Conservation (phyloP, 2,113 vertebrate species). For the Zosterops lateralis region DNA sequence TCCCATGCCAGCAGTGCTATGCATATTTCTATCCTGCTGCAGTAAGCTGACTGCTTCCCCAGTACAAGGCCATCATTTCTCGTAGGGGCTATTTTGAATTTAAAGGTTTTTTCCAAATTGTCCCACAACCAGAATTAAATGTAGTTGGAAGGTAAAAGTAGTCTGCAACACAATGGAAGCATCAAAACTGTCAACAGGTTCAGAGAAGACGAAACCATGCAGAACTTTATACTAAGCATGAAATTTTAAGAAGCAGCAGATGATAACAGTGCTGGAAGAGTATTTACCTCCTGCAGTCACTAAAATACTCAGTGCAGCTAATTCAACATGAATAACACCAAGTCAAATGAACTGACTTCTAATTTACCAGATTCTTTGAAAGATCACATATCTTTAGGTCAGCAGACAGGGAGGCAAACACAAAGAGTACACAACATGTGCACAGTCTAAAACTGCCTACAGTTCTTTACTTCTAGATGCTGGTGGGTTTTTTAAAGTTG, state of each 20-base stretch:
- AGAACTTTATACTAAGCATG: neutral
- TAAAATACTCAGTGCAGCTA: neutral
- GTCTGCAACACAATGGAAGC: neutral
- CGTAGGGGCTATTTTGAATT: neutral
- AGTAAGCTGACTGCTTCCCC: neutral
- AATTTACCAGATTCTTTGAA: neutral
- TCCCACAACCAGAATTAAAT: neutral
- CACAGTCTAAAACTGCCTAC: neutral
- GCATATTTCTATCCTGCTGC: neutral
- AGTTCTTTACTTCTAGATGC: neutral
- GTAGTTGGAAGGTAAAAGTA: neutral
- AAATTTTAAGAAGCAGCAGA: neutral
- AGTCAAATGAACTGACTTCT: neutral
- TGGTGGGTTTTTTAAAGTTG: neutral
- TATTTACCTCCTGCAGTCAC: neutral
- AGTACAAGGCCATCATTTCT: neutral
- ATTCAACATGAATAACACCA: neutral
- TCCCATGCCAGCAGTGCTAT: neutral
- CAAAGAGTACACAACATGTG: accelerated
- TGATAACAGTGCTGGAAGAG: neutral
- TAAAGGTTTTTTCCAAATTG: neutral
- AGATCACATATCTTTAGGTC: neutral
- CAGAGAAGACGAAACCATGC: neutral
- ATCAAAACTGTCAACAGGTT: neutral
- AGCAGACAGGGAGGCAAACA: neutral